Base-by-base conservation (phyloP, 2,888 invertebrate genomes). In the Branchipolynoe longqiensis region DNA sequence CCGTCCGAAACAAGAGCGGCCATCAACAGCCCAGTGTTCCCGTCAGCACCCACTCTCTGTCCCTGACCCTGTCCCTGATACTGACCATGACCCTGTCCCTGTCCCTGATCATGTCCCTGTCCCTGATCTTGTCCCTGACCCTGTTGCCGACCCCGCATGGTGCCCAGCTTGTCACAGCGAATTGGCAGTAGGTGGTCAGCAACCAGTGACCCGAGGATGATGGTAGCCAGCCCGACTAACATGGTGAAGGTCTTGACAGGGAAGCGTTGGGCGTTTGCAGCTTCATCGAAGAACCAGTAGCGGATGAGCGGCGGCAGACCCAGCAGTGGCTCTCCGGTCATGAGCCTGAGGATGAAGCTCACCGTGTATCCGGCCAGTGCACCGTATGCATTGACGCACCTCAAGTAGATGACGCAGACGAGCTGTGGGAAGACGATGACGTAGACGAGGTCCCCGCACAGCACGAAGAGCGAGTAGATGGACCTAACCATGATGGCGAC, bases 381-480 rank as follows among this genome's bases (percentile, higher is more conserved):
- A 6, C 78, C 78, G 28, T 78, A 78, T 6, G 54, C 0, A n/a
- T 78, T 78, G 78, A 48, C 78, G n/a, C 14, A 28, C 28, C n/a
- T 48, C 12, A 78, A 3, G 54, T 48, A 78, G 25, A 78, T 78
- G 48, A 78, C 78, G 28, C 78, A 78, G 28, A 25, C 48, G 28
- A 78, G 28, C 28, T 78, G 78, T 18, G 78, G 78, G 78, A 78
- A 78, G 25, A 48, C 78, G 18, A 78, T 48, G 12, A 78, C 78
- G 28, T 78, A 78, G 28, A 78, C 78, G 48, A 78, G n/a, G 78
- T 78, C 78, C 31, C 78, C 78, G 48, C 78, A 78, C 41, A 78
- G 78, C 1, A 78, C 78, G 28, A 78, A 78, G 0, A 78, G 78
- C n/a, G 78, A 41, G 18, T 78, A 78, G 78, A 78, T 78, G 78